Percentiles rank a stretch among this genome's conserved stretches.
These are phyloP conservation scores for Bembecia ichneumoniformis DNA, from an alignment of 2,888 invertebrate species.

Conservation along the genomic window DNA sequence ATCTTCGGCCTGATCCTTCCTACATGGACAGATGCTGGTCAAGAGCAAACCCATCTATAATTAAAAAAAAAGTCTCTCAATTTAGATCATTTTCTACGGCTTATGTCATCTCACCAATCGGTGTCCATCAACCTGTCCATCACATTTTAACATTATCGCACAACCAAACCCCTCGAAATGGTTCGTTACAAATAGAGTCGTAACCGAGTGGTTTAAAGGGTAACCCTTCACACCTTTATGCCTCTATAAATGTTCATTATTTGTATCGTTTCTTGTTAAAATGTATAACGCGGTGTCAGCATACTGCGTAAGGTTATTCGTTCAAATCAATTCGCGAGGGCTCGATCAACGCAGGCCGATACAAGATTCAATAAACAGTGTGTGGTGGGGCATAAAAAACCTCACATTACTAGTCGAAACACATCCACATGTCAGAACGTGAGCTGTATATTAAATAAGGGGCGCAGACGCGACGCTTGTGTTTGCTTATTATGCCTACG, in stretches of 20 bases:
- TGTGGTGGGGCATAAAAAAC: conserved; percentile 58
- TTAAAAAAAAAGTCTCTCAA: too few species aligned
- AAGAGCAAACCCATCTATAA: too few species aligned
- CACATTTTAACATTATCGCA: too few species aligned
- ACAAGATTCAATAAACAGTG: conserved; percentile 63
- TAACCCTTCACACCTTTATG: too few species aligned
- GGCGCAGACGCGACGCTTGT: conserved; percentile 31
- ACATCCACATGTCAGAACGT: conserved; percentile 42
- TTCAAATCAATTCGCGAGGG: conserved; percentile 15
- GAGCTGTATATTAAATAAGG: conserved; percentile 38
- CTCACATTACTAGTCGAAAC: conserved; percentile 44
- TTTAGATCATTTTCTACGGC: too few species aligned
- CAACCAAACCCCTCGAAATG: too few species aligned
- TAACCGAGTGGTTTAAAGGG: too few species aligned
- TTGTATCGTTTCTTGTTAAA: background rate
- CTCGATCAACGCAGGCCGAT: conserved; percentile 49
- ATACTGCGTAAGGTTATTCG: background rate
- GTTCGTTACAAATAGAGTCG: too few species aligned
- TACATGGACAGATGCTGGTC: too few species aligned
- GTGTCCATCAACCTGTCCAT: too few species aligned
- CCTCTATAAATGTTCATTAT: background rate
- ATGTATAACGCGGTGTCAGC: background rate
- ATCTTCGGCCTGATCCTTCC: too few species aligned
- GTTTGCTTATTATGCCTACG: conserved; percentile 28
- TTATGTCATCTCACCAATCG: too few species aligned